A percentile compares a stretch with the other conserved stretches of the same genome.
Conservation (phyloP, 2,888 invertebrate genomes). For the Eutolmus rufibarbis region DNA sequence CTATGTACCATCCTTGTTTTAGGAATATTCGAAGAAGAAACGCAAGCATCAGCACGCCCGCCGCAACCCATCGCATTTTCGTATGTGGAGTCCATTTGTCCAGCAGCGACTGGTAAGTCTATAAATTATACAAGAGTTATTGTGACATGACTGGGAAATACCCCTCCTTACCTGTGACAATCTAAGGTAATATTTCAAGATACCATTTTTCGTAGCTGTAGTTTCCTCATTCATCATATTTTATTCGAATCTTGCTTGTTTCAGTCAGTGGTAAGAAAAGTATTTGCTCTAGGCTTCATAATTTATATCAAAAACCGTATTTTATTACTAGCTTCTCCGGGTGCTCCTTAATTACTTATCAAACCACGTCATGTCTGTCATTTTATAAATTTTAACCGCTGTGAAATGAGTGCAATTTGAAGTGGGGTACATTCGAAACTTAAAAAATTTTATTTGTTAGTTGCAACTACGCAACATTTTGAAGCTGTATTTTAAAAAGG, state of each 20-base stretch:
- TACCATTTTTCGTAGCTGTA: conserved; percentile 55
- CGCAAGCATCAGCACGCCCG: conserved; percentile 71
- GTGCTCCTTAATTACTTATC: not conserved
- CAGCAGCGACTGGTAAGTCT: conserved; percentile 79
- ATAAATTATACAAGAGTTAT: conserved; percentile 31
- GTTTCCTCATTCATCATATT: conserved; percentile 62
- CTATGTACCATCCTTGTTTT: conserved; percentile 99
- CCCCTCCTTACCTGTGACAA: conserved; percentile 60
- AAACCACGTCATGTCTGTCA: conserved; percentile 34
- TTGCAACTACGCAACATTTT: no score
- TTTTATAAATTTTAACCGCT: not conserved
- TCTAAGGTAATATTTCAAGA: conserved; percentile 59
- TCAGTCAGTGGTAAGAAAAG: not conserved
- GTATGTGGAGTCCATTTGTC: conserved; percentile 88
- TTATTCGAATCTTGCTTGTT: not conserved
- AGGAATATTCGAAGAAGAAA: conserved; percentile 84
- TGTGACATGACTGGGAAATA: conserved; percentile 13
- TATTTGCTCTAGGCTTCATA: conserved; percentile 1
- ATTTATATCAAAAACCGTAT: conserved; percentile 1
- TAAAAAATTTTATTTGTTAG: not conserved
- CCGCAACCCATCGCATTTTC: conserved; percentile 80
- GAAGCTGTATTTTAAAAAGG: no score
- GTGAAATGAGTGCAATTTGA: not conserved
- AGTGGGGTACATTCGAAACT: not conserved
- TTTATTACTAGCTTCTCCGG: not conserved